Conservation (phyloP, 2,113 vertebrate species). For the Aplodontia rufa region DNA sequence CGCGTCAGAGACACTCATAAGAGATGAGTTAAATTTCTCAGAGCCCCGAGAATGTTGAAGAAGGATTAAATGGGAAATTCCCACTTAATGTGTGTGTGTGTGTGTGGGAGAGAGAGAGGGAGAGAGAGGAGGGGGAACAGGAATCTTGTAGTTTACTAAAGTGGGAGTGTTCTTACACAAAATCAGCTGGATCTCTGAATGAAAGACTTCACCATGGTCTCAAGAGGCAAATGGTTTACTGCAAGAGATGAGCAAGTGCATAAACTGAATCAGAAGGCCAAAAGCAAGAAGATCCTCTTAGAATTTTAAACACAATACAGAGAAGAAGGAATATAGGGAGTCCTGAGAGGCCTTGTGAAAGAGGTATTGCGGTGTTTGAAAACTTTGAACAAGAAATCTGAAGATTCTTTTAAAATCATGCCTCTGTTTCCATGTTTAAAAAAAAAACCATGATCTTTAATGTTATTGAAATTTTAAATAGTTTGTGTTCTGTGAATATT, state of each 20-base stretch:
- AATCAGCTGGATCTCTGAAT: background rate
- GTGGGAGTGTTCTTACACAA: background rate
- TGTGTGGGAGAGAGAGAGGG: background rate
- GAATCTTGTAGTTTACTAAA: background rate
- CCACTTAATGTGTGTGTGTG: background rate
- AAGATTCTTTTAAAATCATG: background rate
- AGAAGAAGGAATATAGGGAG: background rate
- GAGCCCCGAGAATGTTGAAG: background rate
- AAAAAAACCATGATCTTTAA: background rate
- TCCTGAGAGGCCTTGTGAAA: background rate
- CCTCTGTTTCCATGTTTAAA: background rate
- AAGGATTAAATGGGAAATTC: conserved; percentile 37
- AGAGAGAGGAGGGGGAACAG: background rate
- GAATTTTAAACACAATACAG: background rate
- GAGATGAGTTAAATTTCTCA: conserved; percentile 23
- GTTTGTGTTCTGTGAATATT: background rate
- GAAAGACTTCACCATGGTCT: background rate
- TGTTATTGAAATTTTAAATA: conserved; percentile 30
- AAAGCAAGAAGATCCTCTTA: background rate
- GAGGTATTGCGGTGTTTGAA: background rate
- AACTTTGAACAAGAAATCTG: background rate
- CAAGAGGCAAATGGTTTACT: background rate
- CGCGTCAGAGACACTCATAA: background rate
- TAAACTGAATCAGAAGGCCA: background rate
- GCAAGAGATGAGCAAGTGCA: background rate